These are phyloP conservation scores for Pseudomyrmex sp. DNA, from an alignment of 1,140 invertebrate species.

Conservation along the genomic window DNA sequence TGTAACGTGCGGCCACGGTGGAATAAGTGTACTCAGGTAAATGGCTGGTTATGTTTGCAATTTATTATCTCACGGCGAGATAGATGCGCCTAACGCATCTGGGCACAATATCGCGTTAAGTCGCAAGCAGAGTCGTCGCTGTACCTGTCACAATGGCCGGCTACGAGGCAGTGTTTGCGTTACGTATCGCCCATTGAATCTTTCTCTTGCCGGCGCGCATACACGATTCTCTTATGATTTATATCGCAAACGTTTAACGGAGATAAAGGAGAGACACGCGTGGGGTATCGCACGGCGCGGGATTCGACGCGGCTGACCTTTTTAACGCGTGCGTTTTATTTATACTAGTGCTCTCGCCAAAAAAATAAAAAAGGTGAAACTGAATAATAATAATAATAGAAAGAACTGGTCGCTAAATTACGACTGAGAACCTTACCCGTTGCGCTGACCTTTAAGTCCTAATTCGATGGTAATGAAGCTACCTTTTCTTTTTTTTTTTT, in stretches of 20 bases:
- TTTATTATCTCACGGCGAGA: constrained; percentile 65
- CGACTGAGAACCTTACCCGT: neutral
- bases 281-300: neutral
- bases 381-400: neutral
- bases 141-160: constrained; percentile 53
- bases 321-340: constrained; percentile 20
- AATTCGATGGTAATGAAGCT: constrained; percentile 24
- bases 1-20: constrained; percentile 4
- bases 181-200: constrained; percentile 54
- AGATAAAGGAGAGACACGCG: constrained; percentile 6
- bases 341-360: neutral
- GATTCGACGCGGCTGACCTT: constrained; percentile 51
- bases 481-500: neutral
- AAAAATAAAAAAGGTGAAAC: neutral
- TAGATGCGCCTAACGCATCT: constrained; percentile 60
- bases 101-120: constrained; percentile 55
- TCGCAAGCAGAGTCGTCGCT: constrained; percentile 41
- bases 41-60: constrained; percentile 63
- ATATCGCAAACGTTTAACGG: constrained; percentile 34
- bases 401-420: constrained; percentile 5
- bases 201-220: constrained; percentile 16
- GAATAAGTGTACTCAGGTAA: constrained; percentile 59
- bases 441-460: constrained; percentile 38
- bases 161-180: constrained; percentile 32
- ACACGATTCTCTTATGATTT: constrained; percentile 44